Base-by-base conservation (phyloP, 2,113 vertebrate species). In the Dromas ardeola region DNA sequence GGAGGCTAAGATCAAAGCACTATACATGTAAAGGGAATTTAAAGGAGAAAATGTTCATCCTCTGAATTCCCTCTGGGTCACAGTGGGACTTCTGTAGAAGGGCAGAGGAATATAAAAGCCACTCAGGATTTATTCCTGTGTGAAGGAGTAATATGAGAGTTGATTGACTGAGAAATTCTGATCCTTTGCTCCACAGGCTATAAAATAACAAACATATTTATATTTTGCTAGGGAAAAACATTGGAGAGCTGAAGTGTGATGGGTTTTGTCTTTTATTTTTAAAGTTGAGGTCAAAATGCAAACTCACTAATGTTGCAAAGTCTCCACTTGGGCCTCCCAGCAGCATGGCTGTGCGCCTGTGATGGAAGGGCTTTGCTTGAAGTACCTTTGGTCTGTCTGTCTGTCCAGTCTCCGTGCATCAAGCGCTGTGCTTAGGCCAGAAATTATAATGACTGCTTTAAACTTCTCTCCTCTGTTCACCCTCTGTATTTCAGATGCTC, bases 281-380 rank as follows among this genome's bases (percentile, higher is more conserved):
- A 53, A 94, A 82, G 74, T 52, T 88, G 74, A 87, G 63, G 45
- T 86, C 89, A 91, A 87, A 96, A 71, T 73, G 61, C 81, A 90
- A 86, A 80, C 66, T 95, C 45, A 30, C 7, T 70, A 17, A 67
- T 36, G 50, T 90, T 95, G 78, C 71, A 77, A 93, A 85, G 91
- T 97, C 90, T 96, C 93, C 84, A 88, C 81, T 85, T 87, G 85
- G 91, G 95, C 88, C 55, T 93, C 87, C 86, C 71, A 96, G 91
- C 84, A 97, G 96, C 94, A 86, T 95, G 97, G 95, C 96, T 96
- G 84, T 96, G 96, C 96, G 91, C 91, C 58, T 85, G 95, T 94
- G 91, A 79, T 91, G 95, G 91, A 95, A 97, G 91, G 77, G 97
- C 93, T 94, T 96, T 95, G 97, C 96, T 96, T 96, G 61, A 74